Evolutionary conservation across 2,113 vertebrate species (phyloP).

Genomic region (Ptychochromis oligacanthus): DNA sequence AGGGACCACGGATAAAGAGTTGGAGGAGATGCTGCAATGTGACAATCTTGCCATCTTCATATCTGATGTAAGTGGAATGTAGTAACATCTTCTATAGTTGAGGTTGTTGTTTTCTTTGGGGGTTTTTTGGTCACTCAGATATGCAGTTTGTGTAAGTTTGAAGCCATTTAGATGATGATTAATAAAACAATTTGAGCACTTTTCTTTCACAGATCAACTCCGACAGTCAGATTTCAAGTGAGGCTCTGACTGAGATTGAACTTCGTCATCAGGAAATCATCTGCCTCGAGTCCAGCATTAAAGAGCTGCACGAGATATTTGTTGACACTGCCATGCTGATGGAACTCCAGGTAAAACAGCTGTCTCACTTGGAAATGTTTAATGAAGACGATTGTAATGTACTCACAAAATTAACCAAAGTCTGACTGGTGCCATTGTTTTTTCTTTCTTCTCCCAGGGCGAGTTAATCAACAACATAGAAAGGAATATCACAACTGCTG

Average conservation of each 20-base stretch:
- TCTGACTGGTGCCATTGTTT: conserved; percentile 4
- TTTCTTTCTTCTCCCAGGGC: conserved; percentile 78
- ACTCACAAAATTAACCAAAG: neutral
- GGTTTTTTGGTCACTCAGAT: neutral
- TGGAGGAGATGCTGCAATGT: conserved; percentile 90
- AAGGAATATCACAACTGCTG: conserved; percentile 83
- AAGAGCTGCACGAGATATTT: conserved; percentile 89
- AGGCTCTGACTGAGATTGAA: conserved; percentile 90
- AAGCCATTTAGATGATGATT: neutral
- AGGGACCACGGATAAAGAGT: conserved; percentile 86
- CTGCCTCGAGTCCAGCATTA: conserved; percentile 87
- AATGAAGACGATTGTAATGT: neutral
- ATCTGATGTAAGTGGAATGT: conserved; percentile 81
- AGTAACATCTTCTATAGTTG: neutral
- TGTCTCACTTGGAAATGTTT: neutral
- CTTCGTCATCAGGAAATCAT: conserved; percentile 90
- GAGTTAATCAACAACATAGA: conserved; percentile 94
- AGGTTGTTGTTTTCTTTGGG: too few relatives aligned
- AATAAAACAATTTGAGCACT: neutral
- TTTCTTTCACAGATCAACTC: conserved; percentile 79
- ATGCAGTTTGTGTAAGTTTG: neutral
- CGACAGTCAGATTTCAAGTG: conserved; percentile 82
- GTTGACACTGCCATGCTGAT: conserved; percentile 88
- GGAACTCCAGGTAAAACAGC: conserved; percentile 85
- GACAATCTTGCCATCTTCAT: conserved; percentile 88